Base-by-base conservation (phyloP, 2,888 invertebrate species). In the Acrobasis repandana region DNA sequence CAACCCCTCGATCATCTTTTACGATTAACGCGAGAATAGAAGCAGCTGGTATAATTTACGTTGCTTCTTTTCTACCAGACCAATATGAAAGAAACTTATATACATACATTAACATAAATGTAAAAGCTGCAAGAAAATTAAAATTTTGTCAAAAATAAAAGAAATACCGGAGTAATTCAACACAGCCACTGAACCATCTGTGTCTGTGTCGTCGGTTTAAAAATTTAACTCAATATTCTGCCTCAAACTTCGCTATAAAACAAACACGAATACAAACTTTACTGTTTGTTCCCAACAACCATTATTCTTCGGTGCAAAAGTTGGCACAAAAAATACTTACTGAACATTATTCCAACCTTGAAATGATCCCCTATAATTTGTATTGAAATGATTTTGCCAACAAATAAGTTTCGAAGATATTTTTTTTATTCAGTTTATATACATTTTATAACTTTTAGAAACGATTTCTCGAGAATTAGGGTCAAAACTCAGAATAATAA, bases 221-320 rank as follows among this genome's bases (percentile, higher is more conserved):
- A 38, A 38, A 38, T 38, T 54, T 54, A 54, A 54, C 54, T 54
- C 54, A 54, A 54, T 54, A 54, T 54, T 54, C 54, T 38, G 54
- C 14, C 54, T 54, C 54, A 20, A 54, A 54, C 54, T 54, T 54
- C 11, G 47, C 57, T 34, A 34, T 57, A 48, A 57, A 57, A 57
- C 48, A 57, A 57, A 48, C 57, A 57, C 47, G 48, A 48, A 34
- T 47, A 57, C 47, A 57, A 48, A 48, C 57, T 34, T 57, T 34
- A 57, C 57, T 57, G 47, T 48, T 57, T 47, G 47, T 57, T 57
- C 34, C 18, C 6, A 57, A 48, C 57, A 34, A 14, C 57, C 47
- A 47, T 57, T 48, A 57, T 57, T 57, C 57, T 54, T 54, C 54
- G 20, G 54, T 20, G 20, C 54, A 54, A 54, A 50, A 54, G 16